Base-by-base conservation (phyloP, 2,113 vertebrate genomes). In the Phylloscopus trochilus region DNA sequence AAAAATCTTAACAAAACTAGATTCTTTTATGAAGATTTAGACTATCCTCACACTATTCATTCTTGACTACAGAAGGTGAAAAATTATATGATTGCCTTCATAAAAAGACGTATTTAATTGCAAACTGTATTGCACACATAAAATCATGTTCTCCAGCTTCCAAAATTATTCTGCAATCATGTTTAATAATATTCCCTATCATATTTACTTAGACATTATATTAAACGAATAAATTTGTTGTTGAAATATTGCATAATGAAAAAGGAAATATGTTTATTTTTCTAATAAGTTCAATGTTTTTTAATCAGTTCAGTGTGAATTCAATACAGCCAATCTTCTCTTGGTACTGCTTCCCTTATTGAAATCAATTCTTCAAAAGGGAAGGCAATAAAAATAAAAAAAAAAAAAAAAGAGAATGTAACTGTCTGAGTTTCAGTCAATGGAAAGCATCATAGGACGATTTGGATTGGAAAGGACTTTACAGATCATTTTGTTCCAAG, bases 281-380 rank as follows among this genome's bases (percentile, higher is more conserved):
- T 92, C 73, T 95, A 93, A 96, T 93, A 97, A 93, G 69, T 92
- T 95, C 70, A 51, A 88, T 87, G 90, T 33, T 91, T 95, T 94
- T 94, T 94, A 96, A 95, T 97, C 94, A 95, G 70, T 91, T 93
- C 94, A 90, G 82, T 93, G 95, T 70, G 83, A 97, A 97, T 93
- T 97, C 96, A 93, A 97, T 98, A 95, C 31, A 94, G n/a, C 76
- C 75, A 95, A 94, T 97, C 92, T 96, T 94, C 92, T 96, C 90
- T 80, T 95, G 80, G 68, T 91, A 88, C 76, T 79, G 72, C 75
- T 89, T 93, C 73, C 35, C 35, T 92, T 95, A 94, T 78, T 96
- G 89, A 97, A 96, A 97, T 97, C 95, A 97, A 95, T 98, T 96
- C 89, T 93, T 97, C 94, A 94, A 94, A 95, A 93, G 69, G 35